Percentiles rank a stretch among this genome's conserved stretches.
These are phyloP conservation scores for Dasypus novemcinctus DNA, from an alignment of 2,113 vertebrate genomes.

Conservation along the genomic window DNA sequence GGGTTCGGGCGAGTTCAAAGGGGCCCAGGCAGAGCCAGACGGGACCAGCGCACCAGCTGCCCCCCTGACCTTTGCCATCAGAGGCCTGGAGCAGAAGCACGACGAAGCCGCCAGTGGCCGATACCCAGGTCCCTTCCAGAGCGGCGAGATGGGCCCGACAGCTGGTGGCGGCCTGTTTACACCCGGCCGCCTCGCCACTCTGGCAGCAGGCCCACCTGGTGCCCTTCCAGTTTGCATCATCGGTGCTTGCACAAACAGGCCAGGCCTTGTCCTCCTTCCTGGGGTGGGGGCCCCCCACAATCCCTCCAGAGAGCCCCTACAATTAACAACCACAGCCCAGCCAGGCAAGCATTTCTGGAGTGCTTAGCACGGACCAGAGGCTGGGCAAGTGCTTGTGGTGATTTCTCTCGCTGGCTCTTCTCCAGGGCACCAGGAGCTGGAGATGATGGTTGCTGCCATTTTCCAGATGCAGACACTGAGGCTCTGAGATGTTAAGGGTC, in stretches of 20 bases:
- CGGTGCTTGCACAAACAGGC: conserved; percentile 49
- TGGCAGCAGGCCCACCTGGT: background rate
- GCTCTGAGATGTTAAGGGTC: background rate
- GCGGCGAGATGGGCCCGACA: conserved; percentile 68
- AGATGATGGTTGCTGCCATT: background rate
- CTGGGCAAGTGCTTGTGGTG: fast-evolving
- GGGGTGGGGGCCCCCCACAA: background rate
- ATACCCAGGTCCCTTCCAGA: conserved; percentile 51
- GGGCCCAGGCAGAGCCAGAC: background rate
- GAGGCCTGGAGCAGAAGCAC: background rate
- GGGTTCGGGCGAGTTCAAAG: background rate
- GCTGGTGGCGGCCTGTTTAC: conserved; percentile 76
- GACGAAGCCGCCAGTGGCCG: background rate
- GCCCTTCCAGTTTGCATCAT: conserved; percentile 49
- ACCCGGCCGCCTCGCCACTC: conserved; percentile 29
- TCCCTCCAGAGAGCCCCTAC: background rate
- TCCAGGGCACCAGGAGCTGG: background rate
- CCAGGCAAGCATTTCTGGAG: fast-evolving
- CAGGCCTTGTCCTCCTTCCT: background rate
- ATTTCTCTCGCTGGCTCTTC: background rate
- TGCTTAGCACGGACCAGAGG: background rate
- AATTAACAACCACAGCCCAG: fast-evolving
- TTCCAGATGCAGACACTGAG: conserved; percentile 43
- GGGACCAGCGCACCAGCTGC: background rate
- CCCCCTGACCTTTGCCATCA: background rate